Evolutionary conservation across 2,797 vertebrate genomes (phyloP).

Genomic region (Botia almorhae): DNA sequence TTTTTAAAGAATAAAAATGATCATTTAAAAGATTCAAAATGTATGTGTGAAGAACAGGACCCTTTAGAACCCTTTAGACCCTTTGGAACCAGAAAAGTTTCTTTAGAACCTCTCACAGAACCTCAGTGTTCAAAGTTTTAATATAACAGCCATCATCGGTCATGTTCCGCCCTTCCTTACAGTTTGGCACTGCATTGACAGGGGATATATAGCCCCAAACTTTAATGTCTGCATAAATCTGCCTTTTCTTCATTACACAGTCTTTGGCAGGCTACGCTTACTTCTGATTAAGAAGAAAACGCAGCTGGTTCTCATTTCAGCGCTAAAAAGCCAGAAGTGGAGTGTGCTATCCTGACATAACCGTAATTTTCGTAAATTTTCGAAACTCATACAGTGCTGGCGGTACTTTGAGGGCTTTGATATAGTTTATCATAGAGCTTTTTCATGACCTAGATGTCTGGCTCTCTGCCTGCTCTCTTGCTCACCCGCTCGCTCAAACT

Average conservation of each 20-base stretch:
- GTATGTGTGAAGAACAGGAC: too few species aligned
- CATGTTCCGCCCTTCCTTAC: constrained; percentile 2
- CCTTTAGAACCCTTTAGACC: too few species aligned
- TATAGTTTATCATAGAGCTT: constrained; percentile 28
- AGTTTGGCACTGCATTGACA: constrained; percentile 3
- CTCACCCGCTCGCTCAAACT: constrained; percentile 5
- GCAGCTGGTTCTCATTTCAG: constrained; percentile 31
- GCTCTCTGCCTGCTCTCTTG: constrained; percentile 24
- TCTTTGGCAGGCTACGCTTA: background rate
- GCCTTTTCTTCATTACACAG: constrained; percentile 17
- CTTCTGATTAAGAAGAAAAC: constrained; percentile 31
- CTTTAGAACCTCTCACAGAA: background rate
- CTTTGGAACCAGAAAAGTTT: background rate
- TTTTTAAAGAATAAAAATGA: too few species aligned
- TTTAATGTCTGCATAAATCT: constrained; percentile 39
- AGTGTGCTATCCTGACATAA: constrained; percentile 27
- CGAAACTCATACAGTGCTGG: constrained; percentile 26
- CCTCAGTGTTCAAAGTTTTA: constrained; percentile 5
- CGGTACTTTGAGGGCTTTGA: constrained; percentile 30
- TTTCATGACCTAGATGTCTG: constrained; percentile 43
- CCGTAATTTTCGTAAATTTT: constrained; percentile 12
- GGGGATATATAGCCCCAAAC: constrained; percentile 22
- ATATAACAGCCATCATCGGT: constrained; percentile 18
- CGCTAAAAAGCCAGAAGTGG: constrained; percentile 1
- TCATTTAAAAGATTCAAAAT: too few species aligned